phyloP scores from a whole-genome alignment of 2,113 vertebrate species.

The Larimichthys polyactis region DNA sequence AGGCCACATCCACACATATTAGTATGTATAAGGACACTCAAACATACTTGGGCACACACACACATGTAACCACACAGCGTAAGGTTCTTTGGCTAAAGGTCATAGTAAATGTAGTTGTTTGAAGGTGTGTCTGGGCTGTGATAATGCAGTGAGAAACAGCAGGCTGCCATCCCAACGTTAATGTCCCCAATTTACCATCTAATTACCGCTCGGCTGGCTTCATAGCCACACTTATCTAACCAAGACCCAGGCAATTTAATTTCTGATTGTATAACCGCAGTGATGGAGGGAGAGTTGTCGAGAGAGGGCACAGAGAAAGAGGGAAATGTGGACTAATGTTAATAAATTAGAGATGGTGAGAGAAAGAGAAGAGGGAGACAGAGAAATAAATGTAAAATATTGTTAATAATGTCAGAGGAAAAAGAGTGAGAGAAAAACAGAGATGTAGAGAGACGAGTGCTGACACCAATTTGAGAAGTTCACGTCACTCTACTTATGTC shows the following conservation, averaged over 20 bases:
- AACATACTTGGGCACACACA: constrained; percentile 43
- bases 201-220: constrained; percentile 81
- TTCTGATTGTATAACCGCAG: constrained; percentile 80
- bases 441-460: constrained; percentile 71
- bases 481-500: constrained; percentile 78
- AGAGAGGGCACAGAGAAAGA: constrained; percentile 76
- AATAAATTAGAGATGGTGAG: constrained; percentile 79
- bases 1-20: constrained; percentile 16
- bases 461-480: constrained; percentile 84
- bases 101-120: constrained; percentile 81
- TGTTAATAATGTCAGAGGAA: constrained; percentile 78
- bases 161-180: constrained; percentile 76
- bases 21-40: not conserved
- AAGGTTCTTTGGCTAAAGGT: constrained; percentile 78
- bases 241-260: constrained; percentile 84
- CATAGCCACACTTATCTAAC: constrained; percentile 84
- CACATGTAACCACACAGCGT: constrained; percentile 45
- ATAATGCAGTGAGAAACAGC: constrained; percentile 80
- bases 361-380: constrained; percentile 63
- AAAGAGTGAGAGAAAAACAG: constrained; percentile 61
- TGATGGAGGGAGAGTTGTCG: constrained; percentile 77
- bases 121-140: constrained; percentile 83
- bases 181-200: constrained; percentile 84
- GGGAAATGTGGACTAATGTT: constrained; percentile 71
- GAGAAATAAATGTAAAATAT: constrained; percentile 64